Percentiles rank a stretch among this genome's conserved stretches.
These are phyloP conservation scores for Synergus itoensis DNA, from an alignment of 2,888 invertebrate genomes.

Conservation along the genomic window DNA sequence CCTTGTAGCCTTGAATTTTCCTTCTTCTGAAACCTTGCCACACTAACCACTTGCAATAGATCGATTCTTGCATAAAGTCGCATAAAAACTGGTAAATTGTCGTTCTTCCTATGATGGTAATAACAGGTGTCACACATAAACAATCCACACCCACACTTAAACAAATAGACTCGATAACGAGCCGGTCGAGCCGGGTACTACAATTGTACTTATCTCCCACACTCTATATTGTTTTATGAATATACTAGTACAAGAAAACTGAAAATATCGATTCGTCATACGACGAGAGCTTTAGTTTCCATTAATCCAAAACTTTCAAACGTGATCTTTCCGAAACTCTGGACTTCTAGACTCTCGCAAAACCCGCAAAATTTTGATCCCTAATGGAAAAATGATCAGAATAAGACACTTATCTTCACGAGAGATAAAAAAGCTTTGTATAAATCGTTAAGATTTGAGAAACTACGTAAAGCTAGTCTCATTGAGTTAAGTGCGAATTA, in stretches of 20 bases:
- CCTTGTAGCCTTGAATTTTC: neutral
- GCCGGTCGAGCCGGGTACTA: conserved; percentile 18
- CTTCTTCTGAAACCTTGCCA: neutral
- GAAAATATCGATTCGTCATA: neutral
- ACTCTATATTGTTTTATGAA: neutral
- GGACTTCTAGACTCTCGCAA: neutral
- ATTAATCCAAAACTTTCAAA: neutral
- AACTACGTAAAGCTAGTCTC: neutral
- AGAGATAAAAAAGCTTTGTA: neutral
- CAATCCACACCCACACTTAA: conserved; percentile 24
- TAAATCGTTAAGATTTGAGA: neutral
- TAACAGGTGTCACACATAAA: conserved; percentile 8
- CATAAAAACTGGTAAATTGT: conserved; percentile 2
- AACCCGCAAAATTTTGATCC: neutral
- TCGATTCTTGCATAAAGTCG: conserved; percentile 12
- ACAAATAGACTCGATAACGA: conserved; percentile 26
- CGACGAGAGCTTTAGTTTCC: neutral
- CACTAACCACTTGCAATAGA: conserved; percentile 19
- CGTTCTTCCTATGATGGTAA: conserved; percentile 3
- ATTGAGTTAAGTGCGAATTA: neutral
- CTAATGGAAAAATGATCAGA: neutral
- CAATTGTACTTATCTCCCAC: neutral
- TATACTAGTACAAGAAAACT: neutral
- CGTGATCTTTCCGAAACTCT: neutral
- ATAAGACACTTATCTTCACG: conserved; percentile 18